Evolutionary conservation across 2,888 invertebrate species (phyloP).

Genomic region (Sinelater perroti): DNA sequence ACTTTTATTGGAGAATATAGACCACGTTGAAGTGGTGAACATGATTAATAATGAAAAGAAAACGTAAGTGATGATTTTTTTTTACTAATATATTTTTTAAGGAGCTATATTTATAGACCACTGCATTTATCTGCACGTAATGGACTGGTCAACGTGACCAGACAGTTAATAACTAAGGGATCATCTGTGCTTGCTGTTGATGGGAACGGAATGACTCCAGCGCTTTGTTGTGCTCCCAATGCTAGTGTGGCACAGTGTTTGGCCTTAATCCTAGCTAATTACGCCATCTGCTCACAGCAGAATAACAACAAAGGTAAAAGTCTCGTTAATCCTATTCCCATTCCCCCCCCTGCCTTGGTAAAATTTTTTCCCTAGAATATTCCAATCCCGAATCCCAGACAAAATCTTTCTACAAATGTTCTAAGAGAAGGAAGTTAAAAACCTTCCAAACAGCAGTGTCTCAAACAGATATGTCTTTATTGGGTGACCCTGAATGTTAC

Average conservation of each 20-base stretch:
- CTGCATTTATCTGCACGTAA: constrained; percentile 70
- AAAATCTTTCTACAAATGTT: not conserved
- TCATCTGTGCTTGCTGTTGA: constrained; percentile 68
- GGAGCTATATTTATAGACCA: constrained; percentile 58
- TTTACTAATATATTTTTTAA: not conserved
- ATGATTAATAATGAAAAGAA: constrained; percentile 65
- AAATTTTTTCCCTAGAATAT: not conserved
- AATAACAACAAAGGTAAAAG: constrained; percentile 21
- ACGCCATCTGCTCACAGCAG: constrained; percentile 30
- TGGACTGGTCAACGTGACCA: constrained; percentile 68
- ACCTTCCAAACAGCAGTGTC: not conserved
- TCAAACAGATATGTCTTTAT: constrained; percentile 41
- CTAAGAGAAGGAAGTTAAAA: constrained; percentile 17
- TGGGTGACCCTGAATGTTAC: constrained; percentile 37
- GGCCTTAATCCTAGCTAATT: constrained; percentile 62
- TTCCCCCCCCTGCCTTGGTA: not conserved
- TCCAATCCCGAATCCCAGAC: not conserved
- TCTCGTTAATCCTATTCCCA: not conserved
- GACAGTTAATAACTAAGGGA: constrained; percentile 66
- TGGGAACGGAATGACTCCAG: constrained; percentile 69
- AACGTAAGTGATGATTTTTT: constrained; percentile 60
- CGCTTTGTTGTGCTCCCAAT: constrained; percentile 70
- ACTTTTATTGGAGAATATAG: constrained; percentile 64
- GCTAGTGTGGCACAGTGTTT: constrained; percentile 69
- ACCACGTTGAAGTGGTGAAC: constrained; percentile 60